phyloP scores from a whole-genome alignment of 1,140 invertebrate species.

The Cheumatopsyche charites region DNA sequence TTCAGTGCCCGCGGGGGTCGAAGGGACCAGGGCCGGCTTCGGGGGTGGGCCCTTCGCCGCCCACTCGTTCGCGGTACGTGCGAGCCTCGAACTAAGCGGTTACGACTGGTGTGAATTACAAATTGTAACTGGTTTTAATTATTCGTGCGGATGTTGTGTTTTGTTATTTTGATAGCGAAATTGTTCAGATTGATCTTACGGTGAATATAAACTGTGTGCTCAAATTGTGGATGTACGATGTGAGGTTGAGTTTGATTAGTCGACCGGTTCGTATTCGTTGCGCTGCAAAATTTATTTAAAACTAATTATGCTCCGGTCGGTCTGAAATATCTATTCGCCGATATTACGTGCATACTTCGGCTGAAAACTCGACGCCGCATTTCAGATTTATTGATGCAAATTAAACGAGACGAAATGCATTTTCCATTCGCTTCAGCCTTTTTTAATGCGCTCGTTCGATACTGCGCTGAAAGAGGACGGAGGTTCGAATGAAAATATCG shows the following conservation, averaged over 20 bases:
- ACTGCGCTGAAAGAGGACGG: neutral
- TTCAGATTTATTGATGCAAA: conserved; percentile 42
- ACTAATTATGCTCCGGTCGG: conserved; percentile 22
- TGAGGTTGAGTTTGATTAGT: neutral
- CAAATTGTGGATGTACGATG: too few relatives aligned
- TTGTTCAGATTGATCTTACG: too few relatives aligned
- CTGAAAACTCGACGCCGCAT: conserved; percentile 10
- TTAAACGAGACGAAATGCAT: conserved; percentile 32
- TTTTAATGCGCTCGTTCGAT: too few relatives aligned
- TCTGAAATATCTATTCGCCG: conserved; percentile 23
- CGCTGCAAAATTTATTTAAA: conserved; percentile 29
- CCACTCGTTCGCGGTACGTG: too few relatives aligned
- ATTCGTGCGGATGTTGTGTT: too few relatives aligned
- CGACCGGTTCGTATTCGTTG: neutral
- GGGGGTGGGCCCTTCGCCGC: too few relatives aligned
- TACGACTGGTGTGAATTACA: too few relatives aligned
- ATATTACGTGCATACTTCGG: conserved; percentile 27
- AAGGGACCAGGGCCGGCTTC: neutral
- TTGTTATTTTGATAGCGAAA: neutral
- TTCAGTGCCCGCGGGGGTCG: conserved; percentile 31
- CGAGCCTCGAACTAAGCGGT: conserved; percentile 8
- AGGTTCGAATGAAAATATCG: neutral
- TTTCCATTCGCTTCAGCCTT: neutral
- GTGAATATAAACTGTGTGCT: too few relatives aligned
- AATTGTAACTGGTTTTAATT: too few relatives aligned